A percentile compares a stretch with the other conserved stretches of the same genome.
These are phyloP conservation scores for Pomacea canaliculata DNA, from an alignment of 2,888 invertebrate species.

Conservation along the genomic window DNA sequence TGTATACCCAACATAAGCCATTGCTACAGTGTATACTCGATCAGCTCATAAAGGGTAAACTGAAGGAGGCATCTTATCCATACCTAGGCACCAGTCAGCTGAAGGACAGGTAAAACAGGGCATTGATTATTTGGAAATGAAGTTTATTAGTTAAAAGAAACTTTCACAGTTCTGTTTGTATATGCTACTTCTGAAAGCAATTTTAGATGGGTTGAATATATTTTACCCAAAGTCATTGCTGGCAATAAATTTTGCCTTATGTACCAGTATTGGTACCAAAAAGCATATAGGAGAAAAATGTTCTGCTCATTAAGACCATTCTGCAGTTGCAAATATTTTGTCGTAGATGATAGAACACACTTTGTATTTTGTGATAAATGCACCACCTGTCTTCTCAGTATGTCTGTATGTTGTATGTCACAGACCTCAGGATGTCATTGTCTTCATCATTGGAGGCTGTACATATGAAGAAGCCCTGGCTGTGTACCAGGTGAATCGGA, in stretches of 20 bases:
- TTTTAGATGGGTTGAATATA: neutral
- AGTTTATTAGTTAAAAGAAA: too few relatives aligned
- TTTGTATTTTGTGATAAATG: too few relatives aligned
- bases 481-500: slow-evolving; percentile 82
- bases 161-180: too few relatives aligned
- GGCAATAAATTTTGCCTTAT: neutral
- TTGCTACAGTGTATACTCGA: slow-evolving; percentile 89
- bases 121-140: neutral
- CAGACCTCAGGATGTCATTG: slow-evolving; percentile 92
- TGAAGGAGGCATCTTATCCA: slow-evolving; percentile 89
- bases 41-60: slow-evolving; percentile 88
- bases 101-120: slow-evolving; percentile 66
- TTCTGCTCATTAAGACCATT: too few relatives aligned
- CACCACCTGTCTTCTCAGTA: too few relatives aligned
- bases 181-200: neutral
- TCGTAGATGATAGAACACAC: too few relatives aligned
- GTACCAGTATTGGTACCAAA: too few relatives aligned
- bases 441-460: slow-evolving; percentile 95
- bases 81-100: slow-evolving; percentile 77
- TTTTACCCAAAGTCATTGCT: neutral
- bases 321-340: too few relatives aligned
- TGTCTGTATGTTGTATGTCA: slow-evolving; percentile 26
- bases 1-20: slow-evolving; percentile 98
- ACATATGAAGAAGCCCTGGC: slow-evolving; percentile 95
- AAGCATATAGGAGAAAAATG: too few relatives aligned